phyloP scores from a whole-genome alignment of 2,113 vertebrate species.

The Camarhynchus parvulus region DNA sequence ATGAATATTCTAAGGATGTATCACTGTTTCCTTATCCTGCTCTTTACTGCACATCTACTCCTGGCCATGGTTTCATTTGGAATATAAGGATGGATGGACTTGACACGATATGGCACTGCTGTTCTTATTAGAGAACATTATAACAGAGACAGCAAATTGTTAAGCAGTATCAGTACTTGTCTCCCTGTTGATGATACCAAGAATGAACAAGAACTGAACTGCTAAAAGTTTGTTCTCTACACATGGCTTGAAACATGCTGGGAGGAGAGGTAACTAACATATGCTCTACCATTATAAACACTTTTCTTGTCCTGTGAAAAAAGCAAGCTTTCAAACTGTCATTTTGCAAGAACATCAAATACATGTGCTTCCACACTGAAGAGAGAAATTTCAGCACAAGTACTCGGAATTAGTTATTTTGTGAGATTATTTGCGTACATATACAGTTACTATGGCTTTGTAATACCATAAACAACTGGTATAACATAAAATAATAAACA shows the following conservation, averaged over 20 bases:
- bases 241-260: not conserved
- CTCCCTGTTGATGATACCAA: not conserved
- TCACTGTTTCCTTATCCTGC: not conserved
- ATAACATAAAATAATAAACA: not conserved
- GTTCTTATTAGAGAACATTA: not conserved
- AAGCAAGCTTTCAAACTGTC: constrained; percentile 41
- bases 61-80: not conserved
- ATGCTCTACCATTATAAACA: constrained; percentile 28
- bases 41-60: not conserved
- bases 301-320: constrained; percentile 52
- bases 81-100: not conserved
- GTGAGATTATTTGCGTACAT: not conserved
- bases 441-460: not conserved
- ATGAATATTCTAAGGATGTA: not conserved
- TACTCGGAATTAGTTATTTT: constrained; percentile 2
- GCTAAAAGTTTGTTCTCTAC: not conserved
- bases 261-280: constrained; percentile 30
- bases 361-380: constrained; percentile 6
- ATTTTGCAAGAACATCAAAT: constrained; percentile 15
- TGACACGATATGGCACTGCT: not conserved
- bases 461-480: not conserved
- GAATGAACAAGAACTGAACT: not conserved
- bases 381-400: constrained; percentile 9
- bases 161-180: not conserved
- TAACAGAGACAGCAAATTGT: not conserved